Conservation (phyloP, 1,140 invertebrate species). For the Drosophila ananassae region DNA sequence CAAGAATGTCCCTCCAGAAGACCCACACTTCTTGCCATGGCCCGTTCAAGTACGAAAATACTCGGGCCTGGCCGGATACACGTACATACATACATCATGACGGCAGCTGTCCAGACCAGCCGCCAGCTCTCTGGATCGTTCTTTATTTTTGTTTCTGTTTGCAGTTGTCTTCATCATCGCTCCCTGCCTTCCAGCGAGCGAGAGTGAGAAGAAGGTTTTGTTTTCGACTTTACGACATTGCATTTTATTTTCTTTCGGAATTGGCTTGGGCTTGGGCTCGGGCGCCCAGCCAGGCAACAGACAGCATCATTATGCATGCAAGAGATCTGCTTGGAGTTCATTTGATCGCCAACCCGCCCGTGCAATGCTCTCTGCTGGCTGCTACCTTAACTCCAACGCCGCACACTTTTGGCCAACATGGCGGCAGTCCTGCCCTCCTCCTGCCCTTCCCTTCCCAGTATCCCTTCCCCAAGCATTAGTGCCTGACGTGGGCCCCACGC, state of each 20-base stretch:
- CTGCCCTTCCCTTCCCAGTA: slow-evolving; percentile 2
- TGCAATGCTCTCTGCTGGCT: slow-evolving; percentile 30
- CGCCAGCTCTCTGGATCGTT: slow-evolving; percentile 47
- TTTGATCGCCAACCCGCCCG: slow-evolving; percentile 53
- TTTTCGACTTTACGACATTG: slow-evolving; percentile 47
- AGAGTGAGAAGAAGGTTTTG: slow-evolving; percentile 31
- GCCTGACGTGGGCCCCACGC: slow-evolving; percentile 63
- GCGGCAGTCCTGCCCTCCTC: slow-evolving; percentile 35
- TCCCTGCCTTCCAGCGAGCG: slow-evolving; percentile 44
- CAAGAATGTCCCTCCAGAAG: too few relatives aligned
- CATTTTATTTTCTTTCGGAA: slow-evolving; percentile 69
- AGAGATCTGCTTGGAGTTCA: slow-evolving; percentile 48
- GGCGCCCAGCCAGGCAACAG: slow-evolving; percentile 47
- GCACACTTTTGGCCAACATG: slow-evolving; percentile 61
- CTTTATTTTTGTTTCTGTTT: slow-evolving; percentile 33
- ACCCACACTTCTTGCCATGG: slow-evolving; percentile 26
- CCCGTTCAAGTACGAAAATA: slow-evolving; percentile 69
- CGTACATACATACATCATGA: slow-evolving; percentile 55
- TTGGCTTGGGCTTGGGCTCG: slow-evolving; percentile 51
- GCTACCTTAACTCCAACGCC: slow-evolving; percentile 35
- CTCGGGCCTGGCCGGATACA: slow-evolving; percentile 36
- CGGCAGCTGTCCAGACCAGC: slow-evolving; percentile 64
- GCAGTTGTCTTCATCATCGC: slow-evolving; percentile 22
- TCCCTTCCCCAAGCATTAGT: slow-evolving; percentile 32
- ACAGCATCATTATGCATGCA: slow-evolving; percentile 69